Base-by-base conservation (phyloP, 2,113 vertebrate species). In the Ammodytes dubius region DNA sequence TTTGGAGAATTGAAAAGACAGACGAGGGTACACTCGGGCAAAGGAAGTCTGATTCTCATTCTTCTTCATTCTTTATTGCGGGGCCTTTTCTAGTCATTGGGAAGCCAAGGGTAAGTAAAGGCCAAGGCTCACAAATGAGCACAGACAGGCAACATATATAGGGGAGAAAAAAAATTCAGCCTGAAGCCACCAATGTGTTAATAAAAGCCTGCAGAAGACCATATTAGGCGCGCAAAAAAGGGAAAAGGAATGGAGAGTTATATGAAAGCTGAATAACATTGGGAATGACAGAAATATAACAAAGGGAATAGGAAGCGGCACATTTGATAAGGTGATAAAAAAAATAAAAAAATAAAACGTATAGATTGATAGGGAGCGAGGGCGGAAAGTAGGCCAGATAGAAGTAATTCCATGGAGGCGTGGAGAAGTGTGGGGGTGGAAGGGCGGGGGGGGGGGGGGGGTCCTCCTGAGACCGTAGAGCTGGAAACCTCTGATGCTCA, bases 331-430 rank as follows among this genome's bases (percentile, higher is more conserved):
- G 63, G 83, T 85, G 72, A 87, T 70, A 52, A 37, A 77, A 77
- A 14, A 63, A 47, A 27, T 2, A 1, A 53, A 67, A 82, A 88
- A 90, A n/a, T n/a, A 86, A 46, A 89, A 77, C 70, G 79, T 90
- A 91, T 87, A 93, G 85, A 91, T 90, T 91, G 83, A 91, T 89
- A 58, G 37, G 86, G 53, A 87, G 92, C 47, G 86, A 89, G 70
- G 87, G 86, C 57, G 65, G 86, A 94, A 95, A 95, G 83, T 95
- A 95, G 93, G 94, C 93, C 94, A 95, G 80, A 93, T 93, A 93
- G 91, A 94, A 95, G 87, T 93, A 94, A 95, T 94, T 93, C 91
- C 71, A 79, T 66, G 87, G 86, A 86, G 83, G 90, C 83, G 67
- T 74, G 81, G 83, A 83, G 81, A 76, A 79, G 76, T 78, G 85